Evolutionary conservation across 2,113 vertebrate species (phyloP).

Genomic region (Vanacampus margaritifer): DNA sequence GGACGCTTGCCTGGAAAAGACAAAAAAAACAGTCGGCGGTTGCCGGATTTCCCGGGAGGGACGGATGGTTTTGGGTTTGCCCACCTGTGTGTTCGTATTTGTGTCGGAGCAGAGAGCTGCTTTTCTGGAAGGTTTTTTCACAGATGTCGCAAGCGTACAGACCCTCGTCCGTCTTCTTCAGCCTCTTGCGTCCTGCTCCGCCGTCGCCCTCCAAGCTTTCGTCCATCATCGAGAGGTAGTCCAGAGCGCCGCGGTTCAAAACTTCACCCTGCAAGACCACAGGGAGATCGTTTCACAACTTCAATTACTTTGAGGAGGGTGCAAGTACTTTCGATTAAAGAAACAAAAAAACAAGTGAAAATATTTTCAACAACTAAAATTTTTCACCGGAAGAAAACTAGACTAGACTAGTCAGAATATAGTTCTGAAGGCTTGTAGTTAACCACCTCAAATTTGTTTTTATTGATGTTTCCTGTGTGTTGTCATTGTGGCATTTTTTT

Average conservation of each 20-base stretch:
- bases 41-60: background rate
- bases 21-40: background rate
- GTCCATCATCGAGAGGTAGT: slow-evolving; percentile 71
- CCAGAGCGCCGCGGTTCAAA: slow-evolving; percentile 53
- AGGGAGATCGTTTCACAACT: background rate
- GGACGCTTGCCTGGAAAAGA: slow-evolving; percentile 74
- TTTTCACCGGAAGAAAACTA: no score
- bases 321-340: background rate
- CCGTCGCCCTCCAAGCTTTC: slow-evolving; percentile 67
- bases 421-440: no score
- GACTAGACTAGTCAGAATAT: no score
- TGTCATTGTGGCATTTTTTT: no score
- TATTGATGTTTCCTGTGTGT: no score
- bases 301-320: background rate
- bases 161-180: slow-evolving; percentile 78
- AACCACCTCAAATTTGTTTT: no score
- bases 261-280: slow-evolving; percentile 59
- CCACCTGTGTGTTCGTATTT: slow-evolving; percentile 84
- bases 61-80: slow-evolving; percentile 1
- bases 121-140: slow-evolving; percentile 82
- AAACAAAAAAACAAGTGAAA: background rate
- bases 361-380: no score
- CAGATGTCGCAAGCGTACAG: slow-evolving; percentile 80
- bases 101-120: slow-evolving; percentile 80
- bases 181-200: slow-evolving; percentile 66